Evolutionary conservation across 2,888 invertebrate genomes (phyloP).

Genomic region (Aporophyla lueneburgensis): DNA sequence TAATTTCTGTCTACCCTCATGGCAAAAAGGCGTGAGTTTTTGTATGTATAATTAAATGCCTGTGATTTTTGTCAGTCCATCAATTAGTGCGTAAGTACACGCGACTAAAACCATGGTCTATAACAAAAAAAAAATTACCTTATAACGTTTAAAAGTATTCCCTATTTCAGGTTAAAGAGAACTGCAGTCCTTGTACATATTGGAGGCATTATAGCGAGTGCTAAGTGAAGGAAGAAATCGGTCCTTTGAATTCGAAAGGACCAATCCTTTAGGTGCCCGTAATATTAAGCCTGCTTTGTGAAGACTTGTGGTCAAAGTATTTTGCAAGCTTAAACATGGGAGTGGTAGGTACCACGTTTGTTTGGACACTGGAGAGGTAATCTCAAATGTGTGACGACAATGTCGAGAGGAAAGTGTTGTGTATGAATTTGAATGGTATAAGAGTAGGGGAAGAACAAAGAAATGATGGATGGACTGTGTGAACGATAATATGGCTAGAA

Average conservation of each 20-base stretch:
- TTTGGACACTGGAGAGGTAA: not conserved
- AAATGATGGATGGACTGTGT: not conserved
- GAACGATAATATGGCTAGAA: not conserved
- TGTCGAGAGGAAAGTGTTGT: not conserved
- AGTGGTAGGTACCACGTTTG: not conserved
- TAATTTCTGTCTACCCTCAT: too few species aligned
- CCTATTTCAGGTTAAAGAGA: not conserved
- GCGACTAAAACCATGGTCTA: not conserved
- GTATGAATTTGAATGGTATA: not conserved
- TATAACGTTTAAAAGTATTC: not conserved
- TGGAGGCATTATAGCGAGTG: slow-evolving; percentile 4
- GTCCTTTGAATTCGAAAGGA: slow-evolving; percentile 26
- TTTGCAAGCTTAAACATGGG: not conserved
- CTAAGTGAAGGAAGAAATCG: slow-evolving; percentile 33
- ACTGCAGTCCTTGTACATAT: not conserved
- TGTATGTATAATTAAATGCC: too few species aligned
- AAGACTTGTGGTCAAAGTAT: not conserved
- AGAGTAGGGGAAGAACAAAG: not conserved
- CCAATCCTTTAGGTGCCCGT: slow-evolving; percentile 26
- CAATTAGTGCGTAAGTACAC: not conserved
- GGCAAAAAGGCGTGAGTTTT: too few species aligned
- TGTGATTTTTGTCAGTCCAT: not conserved
- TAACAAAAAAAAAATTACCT: slow-evolving; percentile 6
- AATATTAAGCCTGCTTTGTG: slow-evolving; percentile 26
- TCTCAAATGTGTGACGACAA: not conserved